These are phyloP conservation scores for Pipistrellus pygmaeus DNA, from an alignment of 2,797 vertebrate species.

Conservation along the genomic window DNA sequence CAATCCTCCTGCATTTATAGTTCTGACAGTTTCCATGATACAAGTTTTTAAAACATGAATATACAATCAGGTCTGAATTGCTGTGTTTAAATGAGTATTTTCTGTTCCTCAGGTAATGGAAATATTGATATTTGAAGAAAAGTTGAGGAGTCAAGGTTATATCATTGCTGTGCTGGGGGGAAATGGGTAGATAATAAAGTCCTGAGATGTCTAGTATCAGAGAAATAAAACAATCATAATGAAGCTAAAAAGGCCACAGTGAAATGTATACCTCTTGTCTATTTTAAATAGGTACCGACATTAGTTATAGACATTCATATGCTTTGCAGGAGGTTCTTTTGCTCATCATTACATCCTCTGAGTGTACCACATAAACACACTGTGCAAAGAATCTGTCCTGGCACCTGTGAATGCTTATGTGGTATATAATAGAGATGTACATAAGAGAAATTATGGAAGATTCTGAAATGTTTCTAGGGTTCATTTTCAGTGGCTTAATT, in stretches of 20 bases:
- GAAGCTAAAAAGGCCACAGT: background rate
- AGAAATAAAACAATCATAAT: background rate
- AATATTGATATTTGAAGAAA: slow-evolving; percentile 41
- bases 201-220: background rate
- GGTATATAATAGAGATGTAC: background rate
- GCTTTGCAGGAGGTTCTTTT: background rate
- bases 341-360: background rate
- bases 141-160: background rate
- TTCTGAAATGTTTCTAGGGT: background rate
- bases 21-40: slow-evolving; percentile 43
- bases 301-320: background rate
- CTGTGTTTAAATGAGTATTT: slow-evolving; percentile 36
- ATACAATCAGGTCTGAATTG: slow-evolving; percentile 9
- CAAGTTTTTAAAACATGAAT: background rate
- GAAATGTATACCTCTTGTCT: background rate
- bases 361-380: background rate
- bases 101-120: background rate
- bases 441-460: background rate
- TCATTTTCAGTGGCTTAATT: slow-evolving; percentile 6
- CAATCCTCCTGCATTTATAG: slow-evolving; percentile 15
- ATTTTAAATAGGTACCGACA: background rate
- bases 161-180: background rate
- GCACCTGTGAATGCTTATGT: background rate
- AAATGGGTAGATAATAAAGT: background rate
- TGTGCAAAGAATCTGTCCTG: background rate